Evolutionary conservation across 2,888 invertebrate species (phyloP).

Genomic region (Hirtodrosophila trivittata): DNA sequence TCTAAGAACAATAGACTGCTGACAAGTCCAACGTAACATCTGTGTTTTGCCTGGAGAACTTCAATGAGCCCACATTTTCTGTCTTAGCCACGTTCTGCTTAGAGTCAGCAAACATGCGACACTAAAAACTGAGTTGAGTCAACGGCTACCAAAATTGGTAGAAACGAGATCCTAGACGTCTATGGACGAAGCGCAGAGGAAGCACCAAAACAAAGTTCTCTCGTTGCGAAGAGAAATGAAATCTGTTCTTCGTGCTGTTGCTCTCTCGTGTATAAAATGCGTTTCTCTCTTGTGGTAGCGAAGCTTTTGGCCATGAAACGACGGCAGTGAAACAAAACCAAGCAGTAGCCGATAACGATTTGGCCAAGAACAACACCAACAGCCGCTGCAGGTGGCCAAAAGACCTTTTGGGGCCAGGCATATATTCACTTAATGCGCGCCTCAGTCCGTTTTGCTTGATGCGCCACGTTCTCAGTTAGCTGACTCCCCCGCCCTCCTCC

Average conservation of each 20-base stretch:
- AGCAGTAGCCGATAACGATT: conserved; percentile 19
- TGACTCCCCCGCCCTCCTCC: conserved; percentile 18
- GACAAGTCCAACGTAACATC: too few relatives aligned
- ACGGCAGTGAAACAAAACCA: conserved; percentile 52
- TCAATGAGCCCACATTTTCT: neutral
- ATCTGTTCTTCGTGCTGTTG: conserved; percentile 3
- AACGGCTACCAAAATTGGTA: conserved; percentile 1
- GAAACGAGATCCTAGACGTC: neutral
- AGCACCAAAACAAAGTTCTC: neutral
- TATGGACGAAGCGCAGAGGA: neutral
- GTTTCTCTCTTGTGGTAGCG: conserved; percentile 5
- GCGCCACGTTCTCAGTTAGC: conserved; percentile 67
- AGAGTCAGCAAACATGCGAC: conserved; percentile 8
- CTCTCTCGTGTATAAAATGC: neutral
- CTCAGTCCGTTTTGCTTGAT: conserved; percentile 76
- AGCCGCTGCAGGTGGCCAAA: conserved; percentile 60
- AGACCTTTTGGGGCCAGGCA: conserved; percentile 28
- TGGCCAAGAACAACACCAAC: conserved; percentile 14
- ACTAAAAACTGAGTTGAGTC: conserved; percentile 31
- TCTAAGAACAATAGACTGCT: too few relatives aligned
- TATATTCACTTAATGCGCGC: conserved; percentile 74
- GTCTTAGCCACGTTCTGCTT: conserved; percentile 23
- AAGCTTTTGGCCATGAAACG: conserved; percentile 56
- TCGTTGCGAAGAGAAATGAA: too few relatives aligned
- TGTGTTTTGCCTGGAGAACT: neutral